Percentiles rank a stretch among this genome's conserved stretches.
Conservation (phyloP, 30 jellyfish, hydroid and myxozoan species). For the Aurelia aurita region DNA sequence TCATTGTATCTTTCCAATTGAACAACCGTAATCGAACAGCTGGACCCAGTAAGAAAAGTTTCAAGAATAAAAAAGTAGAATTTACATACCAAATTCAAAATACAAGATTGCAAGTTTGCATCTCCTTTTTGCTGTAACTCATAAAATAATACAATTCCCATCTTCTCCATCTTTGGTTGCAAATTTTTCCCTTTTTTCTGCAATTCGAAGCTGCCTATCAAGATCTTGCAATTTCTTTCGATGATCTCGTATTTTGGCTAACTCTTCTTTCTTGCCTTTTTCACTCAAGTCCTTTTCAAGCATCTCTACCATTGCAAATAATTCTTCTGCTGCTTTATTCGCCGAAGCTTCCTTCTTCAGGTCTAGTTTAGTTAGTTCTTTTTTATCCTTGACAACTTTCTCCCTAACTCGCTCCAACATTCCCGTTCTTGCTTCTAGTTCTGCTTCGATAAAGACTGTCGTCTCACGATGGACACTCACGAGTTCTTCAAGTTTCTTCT, state of each 20-base stretch:
- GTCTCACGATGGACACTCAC: constrained; percentile 89
- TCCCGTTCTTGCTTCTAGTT: constrained; percentile 79
- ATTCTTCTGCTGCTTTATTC: constrained; percentile 90
- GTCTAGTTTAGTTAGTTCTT: constrained; percentile 91
- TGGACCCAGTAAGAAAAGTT: background rate
- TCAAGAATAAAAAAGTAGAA: constrained; percentile 8
- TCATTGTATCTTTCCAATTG: background rate
- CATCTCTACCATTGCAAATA: constrained; percentile 90
- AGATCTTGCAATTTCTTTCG: constrained; percentile 87
- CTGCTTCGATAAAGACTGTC: constrained; percentile 91
- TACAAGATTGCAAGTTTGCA: background rate
- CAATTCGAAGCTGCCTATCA: constrained; percentile 86
- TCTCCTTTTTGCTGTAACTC: background rate
- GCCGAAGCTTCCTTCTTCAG: constrained; percentile 90
- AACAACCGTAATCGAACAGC: background rate
- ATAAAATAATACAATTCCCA: constrained; percentile 62
- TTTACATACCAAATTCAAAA: constrained; percentile 36
- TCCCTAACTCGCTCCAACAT: constrained; percentile 85
- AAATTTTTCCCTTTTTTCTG: constrained; percentile 88
- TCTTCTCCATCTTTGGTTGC: constrained; percentile 83
- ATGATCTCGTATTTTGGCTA: constrained; percentile 84
- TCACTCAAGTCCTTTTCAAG: constrained; percentile 92
- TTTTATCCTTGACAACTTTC: constrained; percentile 85
- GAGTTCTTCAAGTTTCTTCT: constrained; percentile 78
- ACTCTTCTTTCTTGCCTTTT: constrained; percentile 90